Evolutionary conservation across 2,797 vertebrate genomes (phyloP), one percentile per base, ranked within the genome.

Genomic region (Propithecus perrieri): DNA sequence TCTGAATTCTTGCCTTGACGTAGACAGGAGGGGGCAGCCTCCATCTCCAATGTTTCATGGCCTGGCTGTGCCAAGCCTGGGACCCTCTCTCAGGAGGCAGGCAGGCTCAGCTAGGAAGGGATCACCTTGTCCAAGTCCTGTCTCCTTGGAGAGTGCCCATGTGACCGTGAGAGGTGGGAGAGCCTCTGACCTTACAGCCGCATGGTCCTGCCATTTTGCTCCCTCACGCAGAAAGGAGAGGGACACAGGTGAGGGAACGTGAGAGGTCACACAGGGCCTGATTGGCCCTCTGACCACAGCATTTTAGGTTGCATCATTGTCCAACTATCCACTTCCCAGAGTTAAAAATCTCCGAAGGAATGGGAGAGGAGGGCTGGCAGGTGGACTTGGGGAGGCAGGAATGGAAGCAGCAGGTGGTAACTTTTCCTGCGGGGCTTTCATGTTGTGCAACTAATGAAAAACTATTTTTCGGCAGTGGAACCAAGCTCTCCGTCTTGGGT

Each of bases 401-500:
- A 1, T 0, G 20, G 30, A n/a, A 41, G 59, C 3, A 4, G 15
- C 26, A 38, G 80, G 57, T 26, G 17, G 75, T 57, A 65, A 75
- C 93, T 98, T 98, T 98, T 97, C 48, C 83, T 96, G 61, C 71
- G 15, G 28, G 92, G 85, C 61, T 97, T 28, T 41, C 53, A 46
- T 96, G 79, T 22, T 96, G 96, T 98, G 98, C 67, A 79, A 96
- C 76, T 94, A 97, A 97, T 2, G 85, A 97, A 0, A 93, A 1
- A 7, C 14, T 94, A 0, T 24, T 20, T 35, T 98, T 98, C 0
- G 97, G 98, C 65, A 89, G 22, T 0, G 98, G 98, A 53, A 98
- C 98, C 59, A 98, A 98, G 89, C 92, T 98, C 33, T 97, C 96
- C 0, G 97, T 98, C 24, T 3, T 98, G 63, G 98, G 98, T 98